Evolutionary conservation across 2,888 invertebrate species (phyloP).

Genomic region (Lordiphosa fenestrarum): DNA sequence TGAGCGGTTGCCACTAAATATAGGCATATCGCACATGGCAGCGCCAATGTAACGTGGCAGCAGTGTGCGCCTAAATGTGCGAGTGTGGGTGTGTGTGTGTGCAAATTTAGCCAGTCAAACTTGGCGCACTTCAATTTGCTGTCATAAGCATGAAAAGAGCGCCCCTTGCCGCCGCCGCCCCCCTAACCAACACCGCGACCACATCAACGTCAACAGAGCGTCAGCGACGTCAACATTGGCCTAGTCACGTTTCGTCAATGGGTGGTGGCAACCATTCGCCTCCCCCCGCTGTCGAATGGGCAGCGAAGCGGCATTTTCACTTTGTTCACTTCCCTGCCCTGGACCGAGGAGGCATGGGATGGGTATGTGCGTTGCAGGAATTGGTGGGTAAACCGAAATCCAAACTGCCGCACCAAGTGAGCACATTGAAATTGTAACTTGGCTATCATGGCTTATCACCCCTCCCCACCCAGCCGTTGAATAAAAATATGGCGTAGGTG

Average conservation of each 20-base stretch:
- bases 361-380: too few species aligned
- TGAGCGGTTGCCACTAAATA: constrained; percentile 7
- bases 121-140: constrained; percentile 45
- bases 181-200: background rate
- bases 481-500: too few species aligned
- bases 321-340: background rate
- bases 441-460: too few species aligned
- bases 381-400: constrained; percentile 4
- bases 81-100: constrained; percentile 15
- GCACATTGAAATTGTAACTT: too few species aligned
- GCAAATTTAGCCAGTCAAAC: constrained; percentile 19
- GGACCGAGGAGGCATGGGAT: too few species aligned
- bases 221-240: constrained; percentile 42
- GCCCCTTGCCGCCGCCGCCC: too few species aligned
- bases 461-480: too few species aligned
- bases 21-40: constrained; percentile 1
- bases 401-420: too few species aligned
- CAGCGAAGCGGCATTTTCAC: constrained; percentile 3
- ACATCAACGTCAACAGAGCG: constrained; percentile 9
- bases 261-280: background rate
- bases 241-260: constrained; percentile 54
- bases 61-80: constrained; percentile 2
- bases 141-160: constrained; percentile 47
- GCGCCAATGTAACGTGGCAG: background rate
- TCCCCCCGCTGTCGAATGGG: constrained; percentile 1